Percentiles rank a stretch among this genome's conserved stretches.
Conservation (phyloP, 2,797 vertebrate species). For the Esox masquinongy region DNA sequence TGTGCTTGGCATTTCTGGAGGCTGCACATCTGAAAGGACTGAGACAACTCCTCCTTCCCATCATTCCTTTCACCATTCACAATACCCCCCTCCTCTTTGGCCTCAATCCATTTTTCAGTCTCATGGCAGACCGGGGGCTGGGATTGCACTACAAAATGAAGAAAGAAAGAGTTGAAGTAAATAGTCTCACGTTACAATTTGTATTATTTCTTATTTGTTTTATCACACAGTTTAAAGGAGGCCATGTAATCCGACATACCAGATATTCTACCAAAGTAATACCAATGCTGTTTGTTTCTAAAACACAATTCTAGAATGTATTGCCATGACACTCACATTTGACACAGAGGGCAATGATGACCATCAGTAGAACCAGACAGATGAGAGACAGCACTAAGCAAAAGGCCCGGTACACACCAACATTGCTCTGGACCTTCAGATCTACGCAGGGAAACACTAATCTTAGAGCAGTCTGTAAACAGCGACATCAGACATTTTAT, state of each 20-base stretch:
- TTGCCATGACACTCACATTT: constrained; percentile 66
- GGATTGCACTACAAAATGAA: constrained; percentile 44
- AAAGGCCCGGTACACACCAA: constrained; percentile 44
- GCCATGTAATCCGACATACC: neutral
- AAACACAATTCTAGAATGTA: neutral
- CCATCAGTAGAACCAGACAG: constrained; percentile 61
- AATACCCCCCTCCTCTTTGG: neutral
- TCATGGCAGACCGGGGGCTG: constrained; percentile 25
- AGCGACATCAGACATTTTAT: neutral
- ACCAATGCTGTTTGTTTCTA: neutral
- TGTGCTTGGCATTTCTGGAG: constrained; percentile 27
- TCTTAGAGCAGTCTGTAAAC: neutral
- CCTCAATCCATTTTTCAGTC: fast-evolving
- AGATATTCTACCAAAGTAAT: neutral
- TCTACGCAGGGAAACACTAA: neutral
- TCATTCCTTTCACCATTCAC: neutral
- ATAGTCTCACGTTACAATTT: neutral
- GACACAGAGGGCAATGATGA: constrained; percentile 45
- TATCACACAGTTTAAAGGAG: neutral
- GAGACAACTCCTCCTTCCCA: neutral
- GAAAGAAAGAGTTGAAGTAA: constrained; percentile 19
- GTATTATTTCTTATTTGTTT: neutral
- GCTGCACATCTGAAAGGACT: constrained; percentile 27
- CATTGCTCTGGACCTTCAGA: neutral
- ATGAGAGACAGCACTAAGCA: constrained; percentile 54